Conservation (phyloP, 1,140 invertebrate genomes). For the Armadillidium nasatum region DNA sequence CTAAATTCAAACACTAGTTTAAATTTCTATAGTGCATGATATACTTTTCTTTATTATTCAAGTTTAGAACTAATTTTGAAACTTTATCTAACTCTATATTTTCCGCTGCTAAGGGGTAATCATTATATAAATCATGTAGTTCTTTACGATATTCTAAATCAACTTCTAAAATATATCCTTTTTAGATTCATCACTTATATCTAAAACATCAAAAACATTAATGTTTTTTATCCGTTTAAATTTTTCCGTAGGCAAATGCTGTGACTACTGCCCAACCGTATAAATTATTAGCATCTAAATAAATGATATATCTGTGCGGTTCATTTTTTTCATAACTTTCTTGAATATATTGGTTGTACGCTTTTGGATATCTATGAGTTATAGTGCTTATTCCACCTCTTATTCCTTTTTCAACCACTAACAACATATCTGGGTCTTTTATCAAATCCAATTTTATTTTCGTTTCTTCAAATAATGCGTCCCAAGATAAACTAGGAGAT, state of each 20-base stretch:
- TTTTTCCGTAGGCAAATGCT: too few relatives aligned
- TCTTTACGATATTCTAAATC: background rate
- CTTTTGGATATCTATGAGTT: background rate
- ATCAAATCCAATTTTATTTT: too few relatives aligned
- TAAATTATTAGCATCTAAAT: background rate
- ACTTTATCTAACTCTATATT: background rate
- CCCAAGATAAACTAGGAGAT: too few relatives aligned
- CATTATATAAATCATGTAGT: background rate
- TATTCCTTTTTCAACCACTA: background rate
- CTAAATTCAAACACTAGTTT: constrained; percentile 45
- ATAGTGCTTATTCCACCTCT: background rate
- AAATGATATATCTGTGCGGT: background rate
- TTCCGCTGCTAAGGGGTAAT: background rate
- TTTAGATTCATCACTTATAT: background rate
- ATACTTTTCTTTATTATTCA: too few relatives aligned
- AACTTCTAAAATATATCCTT: background rate
- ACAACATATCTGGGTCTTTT: background rate
- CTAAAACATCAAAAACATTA: background rate
- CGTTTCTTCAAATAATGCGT: too few relatives aligned
- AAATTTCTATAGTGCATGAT: constrained; percentile 43
- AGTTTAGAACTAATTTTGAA: background rate
- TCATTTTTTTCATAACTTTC: background rate
- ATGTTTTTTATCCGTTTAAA: background rate
- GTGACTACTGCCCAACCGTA: background rate
- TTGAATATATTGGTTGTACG: background rate